Evolutionary conservation across 2,888 invertebrate genomes (phyloP).

Genomic region (Drosophila engyochracea): DNA sequence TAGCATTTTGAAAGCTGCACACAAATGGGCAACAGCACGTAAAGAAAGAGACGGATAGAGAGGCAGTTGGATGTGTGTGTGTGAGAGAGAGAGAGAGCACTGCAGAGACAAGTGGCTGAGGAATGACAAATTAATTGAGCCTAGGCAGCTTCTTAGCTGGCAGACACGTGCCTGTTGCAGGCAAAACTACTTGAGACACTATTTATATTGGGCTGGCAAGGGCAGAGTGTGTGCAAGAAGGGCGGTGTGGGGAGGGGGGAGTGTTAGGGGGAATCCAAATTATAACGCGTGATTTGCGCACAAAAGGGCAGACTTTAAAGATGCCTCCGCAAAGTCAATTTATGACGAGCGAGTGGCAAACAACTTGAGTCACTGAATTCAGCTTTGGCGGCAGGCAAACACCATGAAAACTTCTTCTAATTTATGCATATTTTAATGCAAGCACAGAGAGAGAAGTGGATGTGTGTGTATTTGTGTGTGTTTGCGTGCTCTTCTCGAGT

Average conservation of each 20-base stretch:
- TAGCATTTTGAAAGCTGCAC: slow-evolving; percentile 60
- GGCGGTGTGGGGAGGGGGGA: not conserved
- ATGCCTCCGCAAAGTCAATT: slow-evolving; percentile 24
- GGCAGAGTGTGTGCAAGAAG: too few relatives aligned
- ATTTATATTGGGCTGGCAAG: slow-evolving; percentile 13
- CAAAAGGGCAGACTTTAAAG: slow-evolving; percentile 54
- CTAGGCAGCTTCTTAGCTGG: slow-evolving; percentile 33
- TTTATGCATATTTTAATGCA: slow-evolving; percentile 64
- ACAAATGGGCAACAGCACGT: slow-evolving; percentile 57
- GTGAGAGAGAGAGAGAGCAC: not conserved
- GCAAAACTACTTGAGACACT: slow-evolving; percentile 60
- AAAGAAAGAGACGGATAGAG: slow-evolving; percentile 1
- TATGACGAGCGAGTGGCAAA: slow-evolving; percentile 30
- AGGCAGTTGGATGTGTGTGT: not conserved
- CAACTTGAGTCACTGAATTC: slow-evolving; percentile 37
- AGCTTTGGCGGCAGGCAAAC: not conserved
- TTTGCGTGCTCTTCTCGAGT: slow-evolving; percentile 24
- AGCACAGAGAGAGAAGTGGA: not conserved
- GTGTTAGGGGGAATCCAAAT: not conserved
- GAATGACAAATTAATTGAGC: slow-evolving; percentile 68
- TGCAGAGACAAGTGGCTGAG: slow-evolving; percentile 52
- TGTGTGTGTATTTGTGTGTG: not conserved
- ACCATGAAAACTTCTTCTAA: slow-evolving; percentile 40
- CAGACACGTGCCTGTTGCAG: slow-evolving; percentile 55
- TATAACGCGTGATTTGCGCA: slow-evolving; percentile 55